A percentile compares a stretch with the other conserved stretches of the same genome.
Conservation (phyloP, 2,888 invertebrate genomes). For the Spisula subtruncata region DNA sequence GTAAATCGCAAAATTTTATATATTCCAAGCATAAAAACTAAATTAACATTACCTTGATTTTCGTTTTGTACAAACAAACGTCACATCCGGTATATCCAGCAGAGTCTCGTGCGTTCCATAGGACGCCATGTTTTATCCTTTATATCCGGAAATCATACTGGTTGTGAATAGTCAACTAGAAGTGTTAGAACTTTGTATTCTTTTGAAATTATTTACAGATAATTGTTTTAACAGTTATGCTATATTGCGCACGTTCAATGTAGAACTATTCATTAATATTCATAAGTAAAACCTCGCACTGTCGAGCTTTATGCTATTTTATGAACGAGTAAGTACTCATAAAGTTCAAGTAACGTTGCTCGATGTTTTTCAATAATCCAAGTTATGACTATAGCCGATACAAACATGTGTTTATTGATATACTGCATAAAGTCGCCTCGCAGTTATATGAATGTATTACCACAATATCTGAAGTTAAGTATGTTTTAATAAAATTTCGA, state of each 20-base stretch:
- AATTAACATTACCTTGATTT: conserved; percentile 53
- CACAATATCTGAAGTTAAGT: neutral
- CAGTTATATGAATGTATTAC: neutral
- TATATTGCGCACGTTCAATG: neutral
- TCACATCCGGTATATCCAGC: conserved; percentile 65
- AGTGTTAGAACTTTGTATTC: neutral
- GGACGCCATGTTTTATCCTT: conserved; percentile 47
- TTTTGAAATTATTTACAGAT: neutral
- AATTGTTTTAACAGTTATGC: neutral
- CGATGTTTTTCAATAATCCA: neutral
- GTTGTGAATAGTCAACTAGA: neutral
- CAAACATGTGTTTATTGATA: no score
- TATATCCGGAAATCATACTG: neutral
- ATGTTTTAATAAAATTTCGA: neutral
- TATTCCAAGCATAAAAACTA: no score
- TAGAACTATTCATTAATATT: neutral
- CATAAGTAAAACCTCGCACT: neutral
- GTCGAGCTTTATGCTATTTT: neutral
- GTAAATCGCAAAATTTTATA: no score
- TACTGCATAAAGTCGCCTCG: neutral
- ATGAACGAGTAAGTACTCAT: neutral
- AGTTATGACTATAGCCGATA: no score
- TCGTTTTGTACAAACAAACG: conserved; percentile 59
- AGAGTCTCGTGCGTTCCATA: conserved; percentile 63
- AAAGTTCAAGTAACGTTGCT: neutral